Base-by-base conservation (phyloP, 2,113 vertebrate species). In the Antechinus flavipes region DNA sequence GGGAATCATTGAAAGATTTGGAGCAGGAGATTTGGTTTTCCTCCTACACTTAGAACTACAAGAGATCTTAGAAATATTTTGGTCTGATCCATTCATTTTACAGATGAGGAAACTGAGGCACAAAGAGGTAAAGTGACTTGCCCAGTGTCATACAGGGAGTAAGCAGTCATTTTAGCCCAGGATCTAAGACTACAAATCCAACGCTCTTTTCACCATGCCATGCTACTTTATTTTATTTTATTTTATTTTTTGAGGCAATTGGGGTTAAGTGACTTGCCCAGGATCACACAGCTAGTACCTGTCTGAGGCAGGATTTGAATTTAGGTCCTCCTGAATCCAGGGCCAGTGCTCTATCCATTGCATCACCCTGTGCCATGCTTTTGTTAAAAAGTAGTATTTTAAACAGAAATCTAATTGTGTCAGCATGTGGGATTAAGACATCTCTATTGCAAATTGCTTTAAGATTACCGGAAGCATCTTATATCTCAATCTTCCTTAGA, bases 71-170 rank as follows among this genome's bases (percentile, higher is more conserved):
- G 56, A 10, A 8, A 58, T 58, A 76, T 19, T 76, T 76, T 76
- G 30, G 61, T n/a, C 61, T 0, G 19, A 76, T 14, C 14, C 61
- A 35, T 76, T n/a, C 10, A n/a, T 91, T 92, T 24, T 91, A 95
- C 24, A 93, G n/a, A 92, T 91, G 90, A 94, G 35, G 56, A 95
- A 90, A 91, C 8, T 9, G 35, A 95, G 27, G 42, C 56, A 49
- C 49, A 55, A 91, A 84, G 53, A 12, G 3, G 27, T 90, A 76
- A 54, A 91, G 76, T 50, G 90, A 55, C 92, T 92, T 94, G 19
- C 22, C 19, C 54, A 2, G 12, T 25, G 1, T 97, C 53, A 90
- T 92, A 1, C 11, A 53, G 55, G 14, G 25, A 58, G 8, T 23
- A 68, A 68, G 61, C 61, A 68, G 30, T 76, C 19, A 93, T 91